Evolutionary conservation across 2,797 vertebrate species (phyloP).

Genomic region (Pterois miles): DNA sequence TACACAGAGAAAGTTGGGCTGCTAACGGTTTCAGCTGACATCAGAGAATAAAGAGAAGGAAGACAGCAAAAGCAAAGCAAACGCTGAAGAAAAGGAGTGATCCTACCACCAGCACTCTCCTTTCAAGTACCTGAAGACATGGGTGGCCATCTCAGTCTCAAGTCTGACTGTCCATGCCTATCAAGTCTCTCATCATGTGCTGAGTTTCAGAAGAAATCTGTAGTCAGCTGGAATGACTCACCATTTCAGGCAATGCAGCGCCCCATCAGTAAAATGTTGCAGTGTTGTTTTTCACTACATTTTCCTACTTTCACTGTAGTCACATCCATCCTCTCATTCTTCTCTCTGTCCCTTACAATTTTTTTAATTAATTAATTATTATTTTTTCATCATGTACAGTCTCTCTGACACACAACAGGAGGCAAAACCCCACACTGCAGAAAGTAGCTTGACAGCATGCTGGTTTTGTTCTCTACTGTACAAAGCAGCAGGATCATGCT

Average conservation of each 20-base stretch:
- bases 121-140: neutral
- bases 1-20: slow-evolving; percentile 4
- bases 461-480: slow-evolving; percentile 3
- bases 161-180: neutral
- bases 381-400: neutral
- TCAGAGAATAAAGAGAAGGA: neutral
- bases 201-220: neutral
- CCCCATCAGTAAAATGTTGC: neutral
- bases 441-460: neutral
- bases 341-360: neutral
- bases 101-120: neutral
- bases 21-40: slow-evolving; percentile 6
- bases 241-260: neutral
- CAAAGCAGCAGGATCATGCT: neutral
- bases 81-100: neutral
- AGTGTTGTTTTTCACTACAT: neutral
- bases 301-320: no score
- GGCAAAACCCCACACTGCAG: neutral
- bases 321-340: neutral
- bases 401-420: neutral
- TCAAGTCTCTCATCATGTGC: neutral
- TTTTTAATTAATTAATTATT: no score
- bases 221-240: neutral
- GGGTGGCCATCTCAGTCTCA: neutral
- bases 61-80: neutral